Evolutionary conservation across 1,140 invertebrate genomes (phyloP).

Genomic region (Eciton burchellii): DNA sequence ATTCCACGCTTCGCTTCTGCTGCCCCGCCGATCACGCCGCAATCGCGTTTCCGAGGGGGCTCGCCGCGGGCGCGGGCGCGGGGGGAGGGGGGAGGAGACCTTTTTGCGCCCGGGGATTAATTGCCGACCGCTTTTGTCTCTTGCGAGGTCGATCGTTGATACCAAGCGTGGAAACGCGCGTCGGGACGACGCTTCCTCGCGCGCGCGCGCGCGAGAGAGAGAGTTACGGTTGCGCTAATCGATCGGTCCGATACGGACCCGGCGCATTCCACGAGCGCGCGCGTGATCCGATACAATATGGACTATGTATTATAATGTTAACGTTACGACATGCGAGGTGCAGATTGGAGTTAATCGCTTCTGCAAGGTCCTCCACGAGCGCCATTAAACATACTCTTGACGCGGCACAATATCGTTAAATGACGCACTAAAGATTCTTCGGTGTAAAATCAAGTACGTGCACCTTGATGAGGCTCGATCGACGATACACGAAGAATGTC

Average conservation of each 20-base stretch:
- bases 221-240: too few species aligned
- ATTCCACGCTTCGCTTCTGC: conserved; percentile 75
- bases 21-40: conserved; percentile 74
- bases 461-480: not conserved
- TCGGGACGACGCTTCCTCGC: not conserved
- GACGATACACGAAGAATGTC: conserved; percentile 5
- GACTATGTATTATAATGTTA: too few species aligned
- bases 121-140: conserved; percentile 67
- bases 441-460: not conserved
- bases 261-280: too few species aligned
- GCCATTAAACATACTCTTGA: not conserved
- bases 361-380: not conserved
- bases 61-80: conserved; percentile 51
- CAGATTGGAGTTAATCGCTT: not conserved
- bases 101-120: conserved; percentile 72
- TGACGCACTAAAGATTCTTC: not conserved
- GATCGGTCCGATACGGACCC: too few species aligned
- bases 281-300: too few species aligned
- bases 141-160: conserved; percentile 45
- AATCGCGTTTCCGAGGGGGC: conserved; percentile 73
- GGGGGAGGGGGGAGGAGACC: conserved; percentile 61
- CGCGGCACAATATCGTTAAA: not conserved
- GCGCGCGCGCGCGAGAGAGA: too few species aligned
- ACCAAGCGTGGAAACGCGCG: not conserved
- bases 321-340: not conserved